Percentiles rank a stretch among this genome's conserved stretches.
Evolutionary conservation across 1,140 invertebrate species (phyloP).

Genomic region (Drosophila pallidifrons): DNA sequence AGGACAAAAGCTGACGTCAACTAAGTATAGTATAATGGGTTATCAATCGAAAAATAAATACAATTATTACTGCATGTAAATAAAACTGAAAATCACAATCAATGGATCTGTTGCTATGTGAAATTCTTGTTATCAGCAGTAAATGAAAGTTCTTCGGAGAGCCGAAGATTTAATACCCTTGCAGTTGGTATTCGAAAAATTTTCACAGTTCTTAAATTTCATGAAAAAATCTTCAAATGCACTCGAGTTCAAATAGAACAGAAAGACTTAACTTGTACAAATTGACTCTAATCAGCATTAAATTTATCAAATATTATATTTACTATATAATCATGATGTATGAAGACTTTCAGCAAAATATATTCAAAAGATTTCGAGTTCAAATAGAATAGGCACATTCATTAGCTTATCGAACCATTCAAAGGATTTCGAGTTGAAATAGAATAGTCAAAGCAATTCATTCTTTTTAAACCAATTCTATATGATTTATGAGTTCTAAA

Average conservation of each 20-base stretch:
- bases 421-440: background rate
- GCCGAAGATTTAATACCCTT: background rate
- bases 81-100: slow-evolving; percentile 38
- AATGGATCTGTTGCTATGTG: slow-evolving; percentile 26
- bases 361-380: background rate
- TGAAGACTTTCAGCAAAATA: too few relatives aligned
- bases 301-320: too few relatives aligned
- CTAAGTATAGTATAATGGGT: slow-evolving; percentile 40
- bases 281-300: too few relatives aligned
- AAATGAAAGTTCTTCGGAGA: background rate
- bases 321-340: too few relatives aligned
- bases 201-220: background rate
- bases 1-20: slow-evolving; percentile 56
- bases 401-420: too few relatives aligned
- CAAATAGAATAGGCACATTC: background rate
- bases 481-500: too few relatives aligned
- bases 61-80: slow-evolving; percentile 20
- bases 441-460: background rate
- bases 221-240: background rate
- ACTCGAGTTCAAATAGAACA: background rate
- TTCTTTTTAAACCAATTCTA: background rate
- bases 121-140: slow-evolving; percentile 23
- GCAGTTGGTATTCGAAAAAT: background rate
- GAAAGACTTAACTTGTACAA: too few relatives aligned
- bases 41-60: slow-evolving; percentile 53